Conservation (phyloP, 35 echinoderm and acorn worm genomes). For the Heliocidaris erythrogramma region DNA sequence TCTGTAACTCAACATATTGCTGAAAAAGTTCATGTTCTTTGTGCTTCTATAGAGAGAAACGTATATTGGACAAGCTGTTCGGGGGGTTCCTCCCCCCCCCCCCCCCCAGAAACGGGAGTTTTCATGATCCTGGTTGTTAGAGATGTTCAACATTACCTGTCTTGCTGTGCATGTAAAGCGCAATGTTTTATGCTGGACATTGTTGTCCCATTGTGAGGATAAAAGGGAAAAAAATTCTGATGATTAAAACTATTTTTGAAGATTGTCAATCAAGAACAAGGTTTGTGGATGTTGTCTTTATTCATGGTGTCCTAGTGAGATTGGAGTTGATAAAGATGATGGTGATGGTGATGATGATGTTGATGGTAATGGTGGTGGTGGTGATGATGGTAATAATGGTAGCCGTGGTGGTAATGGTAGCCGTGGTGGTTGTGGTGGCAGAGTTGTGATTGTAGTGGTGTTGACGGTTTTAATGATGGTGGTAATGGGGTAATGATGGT, state of each 20-base stretch:
- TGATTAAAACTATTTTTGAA: constrained; percentile 47
- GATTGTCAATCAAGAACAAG: constrained; percentile 15
- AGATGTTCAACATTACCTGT: constrained; percentile 22
- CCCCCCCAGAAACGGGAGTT: too few species aligned
- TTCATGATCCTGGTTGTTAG: background rate
- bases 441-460: background rate
- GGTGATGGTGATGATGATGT: background rate
- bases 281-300: background rate
- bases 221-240: constrained; percentile 33
- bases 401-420: background rate
- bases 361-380: background rate
- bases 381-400: background rate
- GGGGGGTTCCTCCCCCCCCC: background rate
- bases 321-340: background rate
- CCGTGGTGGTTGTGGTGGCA: background rate
- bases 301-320: background rate
- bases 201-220: constrained; percentile 18
- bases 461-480: background rate
- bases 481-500: background rate
- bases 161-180: constrained; percentile 40
- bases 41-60: background rate
- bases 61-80: background rate
- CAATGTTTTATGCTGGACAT: constrained; percentile 29
- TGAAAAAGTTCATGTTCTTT: background rate
- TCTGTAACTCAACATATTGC: background rate